Base-by-base conservation (phyloP, 2,113 vertebrate species). In the Meriones unguiculatus region DNA sequence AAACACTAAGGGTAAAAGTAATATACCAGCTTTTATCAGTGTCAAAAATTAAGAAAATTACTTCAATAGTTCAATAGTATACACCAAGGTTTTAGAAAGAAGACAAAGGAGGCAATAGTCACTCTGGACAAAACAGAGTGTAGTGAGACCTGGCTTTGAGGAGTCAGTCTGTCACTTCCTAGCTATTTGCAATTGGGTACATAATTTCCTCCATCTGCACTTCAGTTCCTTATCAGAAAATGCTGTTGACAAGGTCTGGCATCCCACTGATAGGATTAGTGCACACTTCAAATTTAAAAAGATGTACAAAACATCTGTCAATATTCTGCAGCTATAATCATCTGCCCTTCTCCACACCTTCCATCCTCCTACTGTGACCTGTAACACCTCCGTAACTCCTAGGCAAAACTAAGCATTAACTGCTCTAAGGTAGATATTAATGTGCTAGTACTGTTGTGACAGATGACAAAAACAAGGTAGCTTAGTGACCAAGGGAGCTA, bases 41-140 rank as follows among this genome's bases (percentile, higher is more conserved):
- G 91, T 96, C 38, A 86, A 77, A 89, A 77, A 77, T 77, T 90
- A 95, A 73, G 70, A 70, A 96, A 92, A 92, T 84, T 84, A 88
- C 84, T 64, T 93, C 41, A 93, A 32, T 28, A 95, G 65, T 69
- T 96, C 93, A 85, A 94, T 30, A 94, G 52, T 57, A 87, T 0
- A 69, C 3, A 41, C 22, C 80, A 41, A 62, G 17, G 50, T 85
- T 96, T 92, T 50, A 81, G 91, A 96, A 92, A 15, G 22, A 67
- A 35, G 81, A 94, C 76, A 92, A 7, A 88, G 32, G 57, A 95
- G 57, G n/a, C 57, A 95, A 91, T 70, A 57, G 57, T 57, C 89
- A 90, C 62, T 92, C 64, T 92, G 64, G 32, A 95, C 85, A 90
- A 91, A 93, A 18, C 24, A 77, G 75, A 89, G 57, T 81, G 59